Evolutionary conservation across 2,797 vertebrate species (phyloP), one percentile per base, ranked within the genome.

Genomic region (Peromyscus eremicus): DNA sequence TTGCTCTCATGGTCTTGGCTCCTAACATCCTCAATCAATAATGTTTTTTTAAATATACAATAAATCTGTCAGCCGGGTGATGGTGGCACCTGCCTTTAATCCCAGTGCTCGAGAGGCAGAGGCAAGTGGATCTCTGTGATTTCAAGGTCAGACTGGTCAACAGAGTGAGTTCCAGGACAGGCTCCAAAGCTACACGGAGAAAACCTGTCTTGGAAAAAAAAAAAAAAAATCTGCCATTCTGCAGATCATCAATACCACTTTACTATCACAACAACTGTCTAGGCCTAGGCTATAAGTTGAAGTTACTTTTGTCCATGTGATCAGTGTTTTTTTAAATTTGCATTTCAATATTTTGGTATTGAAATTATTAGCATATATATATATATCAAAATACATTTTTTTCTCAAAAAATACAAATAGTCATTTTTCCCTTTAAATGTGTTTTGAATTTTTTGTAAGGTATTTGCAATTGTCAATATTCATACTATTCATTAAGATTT

Each of bases 371-470:
- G 99, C 85, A n/a, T n/a, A n/a, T n/a, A n/a, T n/a, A 99, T 99
- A 99, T 97, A 99, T 99, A 99, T 99, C 99, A 99, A 99, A 99
- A 96, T 99, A 34, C 52, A 23, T 62, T 71, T 62, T 99, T 99
- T 99, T 99, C 99, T 99, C 99, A 98, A 99, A 98, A 99, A 99
- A 96, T 99, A 99, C 66, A 99, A 99, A 97, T 99, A 99, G n/a
- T 99, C 97, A 99, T 99, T 99, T 99, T 99, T 98, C 4, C 99
- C 99, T 98, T 99, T 99, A 97, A 99, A 99, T 98, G 99, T 99
- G 96, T 68, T 98, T 99, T 99, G 12, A 98, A 98, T 99, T 88
- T 99, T 99, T 99, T 76, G 99, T 99, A 97, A 99, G 98, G 40
- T 99, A 98, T 98, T 99, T 99, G 97, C 99, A 99, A 98, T 99